Evolutionary conservation across 2,888 invertebrate genomes (phyloP).

Genomic region (Tortrix viridana): DNA sequence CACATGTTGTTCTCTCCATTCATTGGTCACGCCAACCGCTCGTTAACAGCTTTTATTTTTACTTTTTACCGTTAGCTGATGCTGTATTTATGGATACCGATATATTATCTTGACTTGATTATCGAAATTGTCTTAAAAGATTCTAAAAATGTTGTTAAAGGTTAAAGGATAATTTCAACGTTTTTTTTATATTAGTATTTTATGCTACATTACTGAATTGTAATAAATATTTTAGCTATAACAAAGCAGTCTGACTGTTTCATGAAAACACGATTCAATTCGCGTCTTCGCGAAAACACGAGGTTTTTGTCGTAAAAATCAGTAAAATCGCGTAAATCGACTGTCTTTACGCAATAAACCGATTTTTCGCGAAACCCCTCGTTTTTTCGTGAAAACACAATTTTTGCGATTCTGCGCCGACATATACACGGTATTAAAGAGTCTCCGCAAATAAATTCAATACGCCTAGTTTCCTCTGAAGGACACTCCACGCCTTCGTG

Average conservation of each 20-base stretch:
- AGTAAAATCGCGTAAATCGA: no score
- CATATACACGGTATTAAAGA: slow-evolving; percentile 7
- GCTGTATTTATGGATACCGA: slow-evolving; percentile 35
- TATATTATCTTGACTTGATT: slow-evolving; percentile 15
- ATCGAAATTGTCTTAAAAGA: slow-evolving; percentile 12
- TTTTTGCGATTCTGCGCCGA: no score
- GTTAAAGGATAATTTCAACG: no score
- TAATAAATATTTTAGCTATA: not conserved
- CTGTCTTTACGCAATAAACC: no score
- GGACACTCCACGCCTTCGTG: slow-evolving; percentile 49
- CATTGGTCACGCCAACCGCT: slow-evolving; percentile 53
- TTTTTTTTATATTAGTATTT: no score
- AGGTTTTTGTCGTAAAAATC: no score
- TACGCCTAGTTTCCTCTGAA: slow-evolving; percentile 40
- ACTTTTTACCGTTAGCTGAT: slow-evolving; percentile 38
- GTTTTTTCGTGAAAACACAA: no score
- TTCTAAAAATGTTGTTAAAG: slow-evolving; percentile 1
- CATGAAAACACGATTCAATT: no score
- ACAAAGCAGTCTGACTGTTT: not conserved
- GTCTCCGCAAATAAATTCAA: slow-evolving; percentile 14
- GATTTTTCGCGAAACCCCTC: no score
- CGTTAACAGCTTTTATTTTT: slow-evolving; percentile 46
- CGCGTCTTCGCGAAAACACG: no score
- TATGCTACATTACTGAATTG: no score
- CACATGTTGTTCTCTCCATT: slow-evolving; percentile 49